Evolutionary conservation across 2,888 invertebrate genomes (phyloP).

Genomic region (Drosophila birchii): DNA sequence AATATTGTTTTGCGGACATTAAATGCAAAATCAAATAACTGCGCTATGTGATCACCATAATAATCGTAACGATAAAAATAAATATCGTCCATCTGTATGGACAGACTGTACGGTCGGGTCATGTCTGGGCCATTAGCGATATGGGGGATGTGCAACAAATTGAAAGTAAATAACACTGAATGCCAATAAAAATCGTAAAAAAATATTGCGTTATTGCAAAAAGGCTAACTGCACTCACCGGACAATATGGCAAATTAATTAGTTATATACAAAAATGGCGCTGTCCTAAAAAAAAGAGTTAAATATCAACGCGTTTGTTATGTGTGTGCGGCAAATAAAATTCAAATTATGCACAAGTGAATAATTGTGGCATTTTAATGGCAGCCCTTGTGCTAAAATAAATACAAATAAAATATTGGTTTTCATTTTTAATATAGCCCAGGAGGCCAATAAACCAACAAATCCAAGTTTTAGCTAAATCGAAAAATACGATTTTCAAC

Average conservation of each 20-base stretch:
- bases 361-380: conserved; percentile 73
- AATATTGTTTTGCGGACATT: conserved; percentile 43
- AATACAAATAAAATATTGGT: conserved; percentile 49
- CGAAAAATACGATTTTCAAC: conserved; percentile 15
- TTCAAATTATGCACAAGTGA: conserved; percentile 77
- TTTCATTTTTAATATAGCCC: conserved; percentile 69
- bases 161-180: conserved; percentile 68
- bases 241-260: conserved; percentile 77
- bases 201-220: conserved; percentile 55
- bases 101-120: conserved; percentile 36
- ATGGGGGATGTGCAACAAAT: conserved; percentile 65
- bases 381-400: conserved; percentile 49
- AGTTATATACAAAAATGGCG: conserved; percentile 69
- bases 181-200: conserved; percentile 30
- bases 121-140: conserved; percentile 70
- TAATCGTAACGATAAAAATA: conserved; percentile 59
- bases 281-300: conserved; percentile 39
- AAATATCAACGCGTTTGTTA: conserved; percentile 16
- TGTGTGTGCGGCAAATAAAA: conserved; percentile 60
- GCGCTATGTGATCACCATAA: conserved; percentile 68
- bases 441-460: conserved; percentile 68
- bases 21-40: conserved; percentile 74
- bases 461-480: conserved; percentile 36
- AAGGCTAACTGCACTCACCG: conserved; percentile 52
- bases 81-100: conserved; percentile 49